Evolutionary conservation across 2,797 vertebrate genomes (phyloP).

Genomic region (Danio kyathit): DNA sequence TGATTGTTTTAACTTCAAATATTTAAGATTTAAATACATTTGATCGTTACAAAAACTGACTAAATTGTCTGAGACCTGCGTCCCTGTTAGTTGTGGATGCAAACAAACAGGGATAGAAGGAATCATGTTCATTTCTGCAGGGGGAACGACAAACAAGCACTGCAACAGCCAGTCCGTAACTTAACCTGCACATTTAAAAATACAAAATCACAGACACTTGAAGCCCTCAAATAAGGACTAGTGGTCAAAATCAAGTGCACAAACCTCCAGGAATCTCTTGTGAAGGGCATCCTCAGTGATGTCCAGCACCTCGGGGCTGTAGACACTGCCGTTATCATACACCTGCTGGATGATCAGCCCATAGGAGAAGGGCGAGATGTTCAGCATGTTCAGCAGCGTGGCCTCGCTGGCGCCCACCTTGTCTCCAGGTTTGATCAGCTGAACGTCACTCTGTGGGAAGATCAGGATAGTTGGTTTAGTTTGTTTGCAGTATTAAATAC

Average conservation of each 20-base stretch:
- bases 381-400: slow-evolving; percentile 97
- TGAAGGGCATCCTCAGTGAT: slow-evolving; percentile 96
- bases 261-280: slow-evolving; percentile 91
- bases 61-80: slow-evolving; percentile 85
- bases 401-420: slow-evolving; percentile 99
- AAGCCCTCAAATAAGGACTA: background rate
- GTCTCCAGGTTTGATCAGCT: slow-evolving; percentile 92
- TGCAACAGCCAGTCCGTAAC: slow-evolving; percentile 84
- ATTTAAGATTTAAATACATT: no score
- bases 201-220: background rate
- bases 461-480: background rate
- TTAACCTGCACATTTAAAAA: slow-evolving; percentile 68
- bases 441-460: slow-evolving; percentile 87
- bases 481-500: background rate
- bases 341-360: slow-evolving; percentile 97
- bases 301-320: slow-evolving; percentile 97
- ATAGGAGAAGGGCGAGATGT: slow-evolving; percentile 98
- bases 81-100: slow-evolving; percentile 79
- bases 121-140: slow-evolving; percentile 89
- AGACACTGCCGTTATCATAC: slow-evolving; percentile 98
- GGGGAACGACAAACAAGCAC: slow-evolving; percentile 95
- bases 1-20: no score
- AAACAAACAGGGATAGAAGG: slow-evolving; percentile 89
- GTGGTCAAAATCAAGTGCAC: background rate
- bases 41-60: no score